Conservation (phyloP, 2,113 vertebrate genomes). For the Dipodomys ordii region DNA sequence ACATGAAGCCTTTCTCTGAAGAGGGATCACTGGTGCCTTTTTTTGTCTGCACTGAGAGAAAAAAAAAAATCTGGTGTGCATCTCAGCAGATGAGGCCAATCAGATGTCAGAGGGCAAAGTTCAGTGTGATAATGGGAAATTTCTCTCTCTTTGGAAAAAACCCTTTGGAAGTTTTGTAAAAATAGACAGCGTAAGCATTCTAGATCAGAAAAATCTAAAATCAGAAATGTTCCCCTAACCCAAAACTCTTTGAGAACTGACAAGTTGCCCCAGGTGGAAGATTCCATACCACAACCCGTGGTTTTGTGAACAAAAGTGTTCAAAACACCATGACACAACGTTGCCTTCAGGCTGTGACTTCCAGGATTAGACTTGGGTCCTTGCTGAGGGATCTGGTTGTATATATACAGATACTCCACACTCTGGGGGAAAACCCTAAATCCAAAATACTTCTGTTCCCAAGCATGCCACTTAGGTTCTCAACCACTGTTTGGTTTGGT, state of each 20-base stretch:
- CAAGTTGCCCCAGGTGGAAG: too few relatives aligned
- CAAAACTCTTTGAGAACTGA: not conserved
- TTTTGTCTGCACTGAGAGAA: not conserved
- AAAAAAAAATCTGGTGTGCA: not conserved
- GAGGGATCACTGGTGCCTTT: not conserved
- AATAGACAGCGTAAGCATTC: not conserved
- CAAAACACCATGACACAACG: not conserved
- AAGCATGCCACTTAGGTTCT: too few relatives aligned
- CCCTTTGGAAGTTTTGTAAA: not conserved
- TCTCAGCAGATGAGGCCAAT: not conserved
- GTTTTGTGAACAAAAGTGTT: not conserved
- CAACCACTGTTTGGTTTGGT: not conserved
- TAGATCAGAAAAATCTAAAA: not conserved
- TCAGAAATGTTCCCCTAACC: not conserved
- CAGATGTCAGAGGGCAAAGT: not conserved
- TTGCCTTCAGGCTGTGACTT: not conserved
- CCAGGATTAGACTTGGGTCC: not conserved
- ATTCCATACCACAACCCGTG: too few relatives aligned
- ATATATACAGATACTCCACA: too few relatives aligned
- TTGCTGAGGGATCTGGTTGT: too few relatives aligned
- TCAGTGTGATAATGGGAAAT: not conserved
- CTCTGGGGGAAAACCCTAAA: not conserved
- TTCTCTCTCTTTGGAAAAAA: not conserved
- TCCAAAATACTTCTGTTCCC: not conserved
- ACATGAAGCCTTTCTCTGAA: not conserved